Evolutionary conservation across 2,888 invertebrate genomes (phyloP), one percentile per base, ranked within the genome.

Genomic region (Papilio gigon): DNA sequence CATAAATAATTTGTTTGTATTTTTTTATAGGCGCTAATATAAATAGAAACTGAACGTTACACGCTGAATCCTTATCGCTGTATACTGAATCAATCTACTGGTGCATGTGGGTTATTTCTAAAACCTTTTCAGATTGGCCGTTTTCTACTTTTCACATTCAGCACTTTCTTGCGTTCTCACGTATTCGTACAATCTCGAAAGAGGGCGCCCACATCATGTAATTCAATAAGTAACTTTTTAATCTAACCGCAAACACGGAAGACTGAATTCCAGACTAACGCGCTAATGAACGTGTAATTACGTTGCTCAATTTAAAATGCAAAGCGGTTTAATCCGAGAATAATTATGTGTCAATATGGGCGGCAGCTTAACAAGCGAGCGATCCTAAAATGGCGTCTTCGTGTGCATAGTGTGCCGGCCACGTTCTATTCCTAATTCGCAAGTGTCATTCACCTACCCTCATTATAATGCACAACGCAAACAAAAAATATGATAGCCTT

Each of bases 401-500:
- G 40, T 35, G 35, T 70, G 67, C 70, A 72, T 70, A 62, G 68
- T 67, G 73, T 73, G 80, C 76, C 81, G 79, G 78, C 80, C 80
- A 80, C 77, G 75, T 77, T 78, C 78, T 77, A 78, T 78, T 82
- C 82, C 80, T 80, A 82, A 82, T 82, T 76, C 73, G 79, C 70
- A 67, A 67, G 78, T 82, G 85, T 84, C 87, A 82, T 87, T 87
- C 84, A 88, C 84, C 87, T 73, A 71, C 66, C 70, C 71, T 74
- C 77, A 78, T 80, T 79, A 77, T 76, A 75, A 83, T 79, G 78
- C 77, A 73, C 76, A 75, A 72, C 75, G 73, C 77, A 76, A 75
- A 69, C 42, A 40, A 59, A 42, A 67, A 67, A 47, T 25, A 64
- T 58, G 65, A 65, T 42, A 56, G 33, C 37, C 67, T 68, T 30